Conservation (phyloP, 2,113 vertebrate species). For the Sebastes fasciatus region DNA sequence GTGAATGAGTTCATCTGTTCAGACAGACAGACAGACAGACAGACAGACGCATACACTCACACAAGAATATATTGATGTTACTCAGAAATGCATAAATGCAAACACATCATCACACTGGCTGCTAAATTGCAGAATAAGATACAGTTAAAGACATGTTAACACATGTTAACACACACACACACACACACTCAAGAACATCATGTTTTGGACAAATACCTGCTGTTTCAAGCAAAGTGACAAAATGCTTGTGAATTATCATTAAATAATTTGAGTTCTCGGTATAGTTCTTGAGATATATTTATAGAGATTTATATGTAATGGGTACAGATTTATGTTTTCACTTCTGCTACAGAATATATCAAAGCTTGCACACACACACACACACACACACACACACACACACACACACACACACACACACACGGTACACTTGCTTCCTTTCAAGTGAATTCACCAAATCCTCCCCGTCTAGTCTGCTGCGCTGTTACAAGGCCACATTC, state of each 20-base stretch:
- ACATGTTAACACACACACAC: no score
- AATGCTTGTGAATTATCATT: no score
- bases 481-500: conserved; percentile 36
- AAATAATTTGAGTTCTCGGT: neutral
- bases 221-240: no score
- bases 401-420: neutral
- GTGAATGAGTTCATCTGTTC: no score
- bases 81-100: no score
- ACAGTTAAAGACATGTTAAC: no score
- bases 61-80: no score
- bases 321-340: neutral
- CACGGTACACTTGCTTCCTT: conserved; percentile 12
- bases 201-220: neutral
- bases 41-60: no score
- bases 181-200: no score
- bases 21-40: no score
- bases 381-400: neutral
- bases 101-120: no score
- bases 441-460: conserved; percentile 31
- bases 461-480: conserved; percentile 17
- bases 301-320: neutral
- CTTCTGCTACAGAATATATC: neutral
- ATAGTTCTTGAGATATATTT: neutral
- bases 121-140: no score
- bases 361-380: neutral